Conservation (phyloP, 2,888 invertebrate genomes). For the Cheilosia pagana region DNA sequence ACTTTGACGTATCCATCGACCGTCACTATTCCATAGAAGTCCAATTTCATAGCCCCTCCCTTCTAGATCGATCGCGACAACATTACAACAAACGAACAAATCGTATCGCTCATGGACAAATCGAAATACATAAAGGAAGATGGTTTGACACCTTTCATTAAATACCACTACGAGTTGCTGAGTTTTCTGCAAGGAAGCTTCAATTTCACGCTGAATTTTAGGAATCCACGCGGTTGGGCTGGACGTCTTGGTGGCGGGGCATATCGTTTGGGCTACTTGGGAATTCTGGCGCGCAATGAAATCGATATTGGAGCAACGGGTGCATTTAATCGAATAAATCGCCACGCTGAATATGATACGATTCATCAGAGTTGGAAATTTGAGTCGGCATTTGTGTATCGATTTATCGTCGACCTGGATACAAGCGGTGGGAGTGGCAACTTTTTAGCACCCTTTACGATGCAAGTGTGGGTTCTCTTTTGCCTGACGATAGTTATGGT, state of each 20-base stretch:
- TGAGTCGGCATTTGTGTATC: constrained; percentile 80
- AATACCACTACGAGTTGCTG: constrained; percentile 80
- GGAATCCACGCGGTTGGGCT: constrained; percentile 82
- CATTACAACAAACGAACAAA: constrained; percentile 78
- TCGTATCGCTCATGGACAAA: constrained; percentile 76
- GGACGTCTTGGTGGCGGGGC: constrained; percentile 79
- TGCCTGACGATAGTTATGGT: constrained; percentile 76
- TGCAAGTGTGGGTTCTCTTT: constrained; percentile 79
- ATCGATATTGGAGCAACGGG: constrained; percentile 82
- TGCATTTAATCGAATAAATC: constrained; percentile 80
- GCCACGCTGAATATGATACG: constrained; percentile 81
- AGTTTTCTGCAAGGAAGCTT: constrained; percentile 78
- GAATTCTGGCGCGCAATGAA: constrained; percentile 81
- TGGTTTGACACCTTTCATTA: constrained; percentile 80
- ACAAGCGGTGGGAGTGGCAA: constrained; percentile 78
- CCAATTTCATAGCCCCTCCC: background rate
- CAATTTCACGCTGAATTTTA: constrained; percentile 81
- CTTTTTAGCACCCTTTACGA: constrained; percentile 81
- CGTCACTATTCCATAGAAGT: background rate
- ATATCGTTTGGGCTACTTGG: constrained; percentile 81
- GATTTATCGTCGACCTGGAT: constrained; percentile 80
- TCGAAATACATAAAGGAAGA: constrained; percentile 77
- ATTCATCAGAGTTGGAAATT: constrained; percentile 82
- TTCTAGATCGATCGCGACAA: constrained; percentile 81
- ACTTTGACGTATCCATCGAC: background rate